A percentile compares a stretch with the other conserved stretches of the same genome.
These are phyloP conservation scores for Pycnomerus fuliginosus DNA, from an alignment of 2,888 invertebrate genomes.

Conservation along the genomic window DNA sequence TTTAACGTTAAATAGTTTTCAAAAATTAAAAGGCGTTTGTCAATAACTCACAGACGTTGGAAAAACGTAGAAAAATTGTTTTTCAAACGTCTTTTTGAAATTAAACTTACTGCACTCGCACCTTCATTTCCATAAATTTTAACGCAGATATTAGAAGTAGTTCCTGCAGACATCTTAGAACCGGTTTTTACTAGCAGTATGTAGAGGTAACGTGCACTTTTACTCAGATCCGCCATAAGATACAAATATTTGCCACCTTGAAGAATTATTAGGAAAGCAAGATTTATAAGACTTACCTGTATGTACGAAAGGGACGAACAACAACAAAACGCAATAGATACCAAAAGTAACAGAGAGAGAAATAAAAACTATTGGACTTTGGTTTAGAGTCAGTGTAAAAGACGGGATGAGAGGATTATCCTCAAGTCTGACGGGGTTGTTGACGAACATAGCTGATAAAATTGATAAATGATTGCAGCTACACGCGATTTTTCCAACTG, in stretches of 20 bases:
- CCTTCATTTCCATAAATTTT: conserved; percentile 30
- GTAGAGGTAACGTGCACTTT: conserved; percentile 25
- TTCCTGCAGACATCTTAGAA: conserved; percentile 29
- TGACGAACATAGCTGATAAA: conserved; percentile 19
- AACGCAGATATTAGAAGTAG: conserved; percentile 36
- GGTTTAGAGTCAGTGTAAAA: conserved; percentile 25
- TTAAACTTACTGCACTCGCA: no score
- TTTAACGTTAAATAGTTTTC: no score
- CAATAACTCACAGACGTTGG: no score
- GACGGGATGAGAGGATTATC: conserved; percentile 19
- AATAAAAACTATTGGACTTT: conserved; percentile 29
- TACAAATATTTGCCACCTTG: conserved; percentile 2
- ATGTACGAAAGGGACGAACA: no score
- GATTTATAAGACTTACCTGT: no score
- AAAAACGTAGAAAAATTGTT: no score
- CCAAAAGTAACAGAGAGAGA: conserved; percentile 23
- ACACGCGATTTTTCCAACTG: conserved; percentile 5
- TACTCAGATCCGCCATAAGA: conserved; percentile 6
- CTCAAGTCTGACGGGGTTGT: conserved; percentile 24
- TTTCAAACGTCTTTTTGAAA: no score
- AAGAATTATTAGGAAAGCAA: background rate
- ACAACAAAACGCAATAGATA: conserved; percentile 27
- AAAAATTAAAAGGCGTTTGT: no score
- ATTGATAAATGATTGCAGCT: conserved; percentile 9
- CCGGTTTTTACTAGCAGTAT: conserved; percentile 35